A percentile compares a stretch with the other conserved stretches of the same genome.
phyloP scores from a whole-genome alignment of 2,113 vertebrate species.

The Phalacrocorax aristotelis region DNA sequence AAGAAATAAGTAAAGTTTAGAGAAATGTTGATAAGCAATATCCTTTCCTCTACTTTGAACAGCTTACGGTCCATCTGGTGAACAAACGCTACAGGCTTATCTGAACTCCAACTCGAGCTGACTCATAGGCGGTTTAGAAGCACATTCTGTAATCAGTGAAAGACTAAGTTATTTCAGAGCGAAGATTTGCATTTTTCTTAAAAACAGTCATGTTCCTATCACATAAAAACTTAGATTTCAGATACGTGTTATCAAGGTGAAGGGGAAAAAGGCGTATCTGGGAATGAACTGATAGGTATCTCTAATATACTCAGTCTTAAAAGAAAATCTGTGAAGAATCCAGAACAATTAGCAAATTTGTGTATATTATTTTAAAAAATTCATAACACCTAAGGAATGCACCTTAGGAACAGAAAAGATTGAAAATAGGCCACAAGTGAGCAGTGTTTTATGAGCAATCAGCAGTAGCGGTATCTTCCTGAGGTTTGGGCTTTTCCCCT shows the following conservation, averaged over 20 bases:
- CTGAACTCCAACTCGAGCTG: constrained; percentile 65
- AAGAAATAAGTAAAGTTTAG: constrained; percentile 6
- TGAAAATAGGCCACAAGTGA: neutral
- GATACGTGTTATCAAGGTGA: neutral
- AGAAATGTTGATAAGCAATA: constrained; percentile 40
- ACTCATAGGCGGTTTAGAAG: constrained; percentile 36
- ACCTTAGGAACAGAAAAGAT: neutral
- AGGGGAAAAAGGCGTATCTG: neutral
- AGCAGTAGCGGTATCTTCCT: neutral
- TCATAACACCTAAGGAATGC: neutral
- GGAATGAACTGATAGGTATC: neutral
- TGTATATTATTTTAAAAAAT: neutral
- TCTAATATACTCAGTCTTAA: neutral
- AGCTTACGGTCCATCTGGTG: constrained; percentile 59
- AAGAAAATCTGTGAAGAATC: neutral
- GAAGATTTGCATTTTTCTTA: constrained; percentile 57
- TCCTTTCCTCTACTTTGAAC: constrained; percentile 26
- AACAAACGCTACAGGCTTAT: constrained; percentile 39
- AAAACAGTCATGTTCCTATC: neutral
- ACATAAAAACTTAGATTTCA: constrained; percentile 19
- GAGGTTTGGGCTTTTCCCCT: neutral
- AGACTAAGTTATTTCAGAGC: constrained; percentile 60
- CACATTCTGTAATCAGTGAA: constrained; percentile 65
- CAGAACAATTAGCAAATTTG: no score
- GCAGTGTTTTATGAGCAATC: neutral